phyloP scores from a whole-genome alignment of 2,888 invertebrate genomes.

The Stegophylla sp. region DNA sequence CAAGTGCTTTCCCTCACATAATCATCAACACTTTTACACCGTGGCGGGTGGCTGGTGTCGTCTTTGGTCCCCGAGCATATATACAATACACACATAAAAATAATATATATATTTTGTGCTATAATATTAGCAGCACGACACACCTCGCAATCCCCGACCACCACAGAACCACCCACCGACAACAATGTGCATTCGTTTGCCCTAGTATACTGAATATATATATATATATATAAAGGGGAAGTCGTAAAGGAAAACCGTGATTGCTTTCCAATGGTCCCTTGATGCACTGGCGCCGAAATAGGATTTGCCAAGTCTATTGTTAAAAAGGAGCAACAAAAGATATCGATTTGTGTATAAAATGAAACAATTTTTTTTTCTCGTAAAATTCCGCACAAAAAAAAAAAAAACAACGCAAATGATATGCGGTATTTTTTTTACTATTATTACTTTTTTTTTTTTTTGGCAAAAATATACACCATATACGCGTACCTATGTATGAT shows the following conservation, averaged over 20 bases:
- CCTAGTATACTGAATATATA: not conserved
- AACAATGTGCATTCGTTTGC: constrained; percentile 54
- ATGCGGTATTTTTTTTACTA: not conserved
- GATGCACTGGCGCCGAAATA: constrained; percentile 40
- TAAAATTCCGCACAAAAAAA: not conserved
- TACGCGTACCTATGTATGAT: not conserved
- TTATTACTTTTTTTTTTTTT: not conserved
- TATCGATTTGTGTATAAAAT: constrained; percentile 40
- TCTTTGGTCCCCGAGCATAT: not conserved
- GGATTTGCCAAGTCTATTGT: constrained; percentile 44
- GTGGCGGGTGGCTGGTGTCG: not conserved
- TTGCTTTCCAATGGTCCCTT: constrained; percentile 53
- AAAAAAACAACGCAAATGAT: constrained; percentile 13
- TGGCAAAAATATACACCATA: not conserved
- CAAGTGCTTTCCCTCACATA: constrained; percentile 32
- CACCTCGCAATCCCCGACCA: not conserved
- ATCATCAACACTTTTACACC: constrained; percentile 26
- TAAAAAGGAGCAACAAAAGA: constrained; percentile 34
- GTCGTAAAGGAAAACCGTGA: constrained; percentile 53
- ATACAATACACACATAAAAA: too few relatives aligned
- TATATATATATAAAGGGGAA: not conserved
- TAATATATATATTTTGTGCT: not conserved
- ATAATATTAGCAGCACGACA: constrained; percentile 43
- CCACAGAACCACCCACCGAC: not conserved
- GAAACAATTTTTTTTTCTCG: constrained; percentile 12